Evolutionary conservation across 1,140 invertebrate genomes (phyloP).

Genomic region (Mamestra configurata): DNA sequence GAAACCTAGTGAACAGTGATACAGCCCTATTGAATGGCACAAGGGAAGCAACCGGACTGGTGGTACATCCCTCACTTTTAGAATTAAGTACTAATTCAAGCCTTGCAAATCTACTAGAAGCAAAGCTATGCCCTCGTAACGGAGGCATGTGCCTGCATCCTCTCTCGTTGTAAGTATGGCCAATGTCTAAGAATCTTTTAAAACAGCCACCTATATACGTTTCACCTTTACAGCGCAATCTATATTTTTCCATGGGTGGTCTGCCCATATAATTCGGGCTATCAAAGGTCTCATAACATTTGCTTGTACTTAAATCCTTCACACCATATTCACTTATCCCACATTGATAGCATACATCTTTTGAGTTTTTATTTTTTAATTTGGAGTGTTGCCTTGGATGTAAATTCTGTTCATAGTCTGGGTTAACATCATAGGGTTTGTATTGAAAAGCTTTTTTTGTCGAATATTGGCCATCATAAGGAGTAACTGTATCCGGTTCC

Average conservation of each 20-base stretch:
- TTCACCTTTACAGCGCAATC: not conserved
- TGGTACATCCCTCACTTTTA: not conserved
- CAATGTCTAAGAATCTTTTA: constrained; percentile 35
- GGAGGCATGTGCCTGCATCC: constrained; percentile 30
- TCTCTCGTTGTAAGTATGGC: constrained; percentile 14
- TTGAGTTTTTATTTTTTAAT: not conserved
- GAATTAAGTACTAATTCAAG: constrained; percentile 8
- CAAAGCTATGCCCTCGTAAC: not conserved
- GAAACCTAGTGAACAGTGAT: constrained; percentile 23
- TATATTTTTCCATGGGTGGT: not conserved
- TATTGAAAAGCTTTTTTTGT: not conserved
- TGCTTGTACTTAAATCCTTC: not conserved
- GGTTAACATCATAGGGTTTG: not conserved
- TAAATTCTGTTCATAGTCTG: not conserved
- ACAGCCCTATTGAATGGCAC: not conserved
- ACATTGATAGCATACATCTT: not conserved
- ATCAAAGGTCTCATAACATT: not conserved
- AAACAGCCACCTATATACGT: constrained; percentile 29
- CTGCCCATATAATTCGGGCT: too few species aligned
- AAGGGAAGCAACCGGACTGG: constrained; percentile 8
- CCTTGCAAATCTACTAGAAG: not conserved
- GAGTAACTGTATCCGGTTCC: not conserved
- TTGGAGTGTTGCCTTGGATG: too few species aligned
- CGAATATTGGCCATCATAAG: too few species aligned
- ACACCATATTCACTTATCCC: not conserved